phyloP scores from a whole-genome alignment of 2,888 invertebrate species.

The Frankliniella intonsa region DNA sequence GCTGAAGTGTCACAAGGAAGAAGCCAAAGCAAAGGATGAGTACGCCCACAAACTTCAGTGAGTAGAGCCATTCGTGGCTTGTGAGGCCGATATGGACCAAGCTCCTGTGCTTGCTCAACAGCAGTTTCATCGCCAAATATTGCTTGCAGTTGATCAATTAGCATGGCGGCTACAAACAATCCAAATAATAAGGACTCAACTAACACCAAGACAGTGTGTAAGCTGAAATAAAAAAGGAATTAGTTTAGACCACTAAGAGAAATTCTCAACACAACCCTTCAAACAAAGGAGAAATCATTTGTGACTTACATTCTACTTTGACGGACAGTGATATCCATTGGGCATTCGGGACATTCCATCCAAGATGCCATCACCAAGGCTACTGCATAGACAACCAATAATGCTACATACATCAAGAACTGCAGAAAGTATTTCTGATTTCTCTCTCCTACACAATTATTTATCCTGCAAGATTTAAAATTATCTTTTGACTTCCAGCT shows the following conservation, averaged over 20 bases:
- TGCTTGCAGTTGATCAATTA: conserved; percentile 80
- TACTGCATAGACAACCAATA: conserved; percentile 61
- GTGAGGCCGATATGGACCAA: not conserved
- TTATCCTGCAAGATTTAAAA: conserved; percentile 57
- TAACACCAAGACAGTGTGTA: conserved; percentile 76
- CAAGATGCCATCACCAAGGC: conserved; percentile 67
- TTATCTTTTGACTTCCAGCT: not conserved
- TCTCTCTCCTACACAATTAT: conserved; percentile 87
- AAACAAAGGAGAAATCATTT: conserved; percentile 20
- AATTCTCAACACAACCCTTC: conserved; percentile 7
- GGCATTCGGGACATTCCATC: conserved; percentile 65
- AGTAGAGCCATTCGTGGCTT: not conserved
- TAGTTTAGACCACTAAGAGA: not conserved
- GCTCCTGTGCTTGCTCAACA: conserved; percentile 56
- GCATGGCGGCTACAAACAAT: conserved; percentile 79
- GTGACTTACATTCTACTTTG: conserved; percentile 68
- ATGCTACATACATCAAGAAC: conserved; percentile 75
- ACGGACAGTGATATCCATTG: conserved; percentile 58
- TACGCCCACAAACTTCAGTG: conserved; percentile 2
- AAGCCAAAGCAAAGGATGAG: not conserved
- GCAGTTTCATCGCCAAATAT: conserved; percentile 80
- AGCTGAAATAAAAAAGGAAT: conserved; percentile 51
- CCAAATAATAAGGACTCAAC: conserved; percentile 81
- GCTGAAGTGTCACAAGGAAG: not conserved
- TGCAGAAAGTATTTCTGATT: conserved; percentile 91